These are phyloP conservation scores for Deroplatys truncata DNA, from an alignment of 2,888 invertebrate species.

Conservation along the genomic window DNA sequence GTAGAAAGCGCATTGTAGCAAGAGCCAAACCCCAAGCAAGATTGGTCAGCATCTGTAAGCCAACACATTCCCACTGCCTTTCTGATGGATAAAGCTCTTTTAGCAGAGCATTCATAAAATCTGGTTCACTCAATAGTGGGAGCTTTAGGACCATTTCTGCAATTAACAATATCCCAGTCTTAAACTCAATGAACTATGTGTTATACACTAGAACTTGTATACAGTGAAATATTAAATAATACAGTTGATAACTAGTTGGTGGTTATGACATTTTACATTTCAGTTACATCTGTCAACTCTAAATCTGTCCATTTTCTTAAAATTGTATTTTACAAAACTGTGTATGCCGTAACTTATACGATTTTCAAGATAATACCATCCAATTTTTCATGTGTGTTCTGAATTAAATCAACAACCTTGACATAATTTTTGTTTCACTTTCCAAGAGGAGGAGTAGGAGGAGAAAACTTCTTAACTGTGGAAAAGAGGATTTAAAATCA, in stretches of 20 bases:
- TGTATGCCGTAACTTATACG: too few species aligned
- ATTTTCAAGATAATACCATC: too few species aligned
- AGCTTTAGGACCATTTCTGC: constrained; percentile 60
- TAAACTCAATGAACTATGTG: not conserved
- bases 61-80: constrained; percentile 47
- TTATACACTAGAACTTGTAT: not conserved
- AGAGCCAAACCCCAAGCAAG: constrained; percentile 69
- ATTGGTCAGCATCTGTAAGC: constrained; percentile 53
- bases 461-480: too few species aligned
- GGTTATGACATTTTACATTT: not conserved
- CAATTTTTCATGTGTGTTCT: too few species aligned
- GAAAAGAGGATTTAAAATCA: too few species aligned
- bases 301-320: too few species aligned
- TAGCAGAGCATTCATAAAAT: constrained; percentile 23
- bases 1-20: constrained; percentile 57
- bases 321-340: too few species aligned
- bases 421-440: too few species aligned
- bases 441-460: too few species aligned
- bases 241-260: not conserved
- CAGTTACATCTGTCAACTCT: too few species aligned
- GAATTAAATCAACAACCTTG: too few species aligned
- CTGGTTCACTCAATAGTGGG: constrained; percentile 41
- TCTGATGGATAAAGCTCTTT: constrained; percentile 42
- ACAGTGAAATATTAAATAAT: not conserved
- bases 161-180: constrained; percentile 3